These are phyloP conservation scores for Poecilus cupreus DNA, from an alignment of 2,888 invertebrate genomes.

Conservation along the genomic window DNA sequence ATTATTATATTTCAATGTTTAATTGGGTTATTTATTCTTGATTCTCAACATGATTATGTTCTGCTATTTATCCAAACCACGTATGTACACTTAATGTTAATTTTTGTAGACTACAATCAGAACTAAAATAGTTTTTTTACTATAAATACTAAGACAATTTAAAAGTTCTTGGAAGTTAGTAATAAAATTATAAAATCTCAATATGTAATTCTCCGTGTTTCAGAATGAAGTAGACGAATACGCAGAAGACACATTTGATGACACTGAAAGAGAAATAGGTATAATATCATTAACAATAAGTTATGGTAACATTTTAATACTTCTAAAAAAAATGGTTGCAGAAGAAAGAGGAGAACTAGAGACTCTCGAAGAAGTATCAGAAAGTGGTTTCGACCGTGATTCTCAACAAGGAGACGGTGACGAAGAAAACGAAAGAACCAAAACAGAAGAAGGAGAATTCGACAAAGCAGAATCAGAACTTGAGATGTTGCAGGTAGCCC, in stretches of 20 bases:
- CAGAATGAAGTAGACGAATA: constrained; percentile 63
- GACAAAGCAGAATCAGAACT: constrained; percentile 54
- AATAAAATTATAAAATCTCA: not conserved
- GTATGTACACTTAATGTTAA: too few relatives aligned
- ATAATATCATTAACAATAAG: constrained; percentile 60
- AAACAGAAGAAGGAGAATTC: constrained; percentile 63
- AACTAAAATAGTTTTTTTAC: too few relatives aligned
- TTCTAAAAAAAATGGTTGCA: not conserved
- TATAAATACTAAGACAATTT: too few relatives aligned
- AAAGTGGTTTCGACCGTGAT: constrained; percentile 46
- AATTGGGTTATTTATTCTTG: too few relatives aligned
- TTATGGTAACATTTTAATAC: not conserved
- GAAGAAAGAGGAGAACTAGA: constrained; percentile 42
- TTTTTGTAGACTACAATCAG: too few relatives aligned
- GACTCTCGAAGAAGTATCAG: constrained; percentile 54
- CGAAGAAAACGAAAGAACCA: constrained; percentile 56
- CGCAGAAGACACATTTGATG: constrained; percentile 56
- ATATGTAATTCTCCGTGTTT: not conserved
- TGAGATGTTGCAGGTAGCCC: constrained; percentile 50
- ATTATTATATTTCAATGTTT: too few relatives aligned
- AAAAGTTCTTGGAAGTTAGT: not conserved
- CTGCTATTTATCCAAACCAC: not conserved
- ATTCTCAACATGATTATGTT: too few relatives aligned
- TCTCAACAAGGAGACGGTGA: constrained; percentile 58
- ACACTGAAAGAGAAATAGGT: constrained; percentile 60